Conservation (phyloP, 2,113 vertebrate genomes). For the Callipepla squamata region DNA sequence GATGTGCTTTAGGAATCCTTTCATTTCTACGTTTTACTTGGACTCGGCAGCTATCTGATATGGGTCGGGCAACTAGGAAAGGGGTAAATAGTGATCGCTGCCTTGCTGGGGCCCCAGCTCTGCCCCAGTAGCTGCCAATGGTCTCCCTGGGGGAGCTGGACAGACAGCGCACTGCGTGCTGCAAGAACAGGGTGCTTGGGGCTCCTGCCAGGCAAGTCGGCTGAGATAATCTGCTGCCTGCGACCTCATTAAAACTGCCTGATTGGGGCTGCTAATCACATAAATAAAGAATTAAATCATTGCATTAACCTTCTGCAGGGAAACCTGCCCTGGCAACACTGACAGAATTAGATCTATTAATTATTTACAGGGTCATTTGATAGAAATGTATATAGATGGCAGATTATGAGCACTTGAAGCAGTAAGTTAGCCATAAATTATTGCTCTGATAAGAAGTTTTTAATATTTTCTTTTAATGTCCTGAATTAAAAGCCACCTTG, state of each 20-base stretch:
- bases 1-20: neutral
- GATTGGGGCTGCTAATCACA: constrained; percentile 52
- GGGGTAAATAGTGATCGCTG: neutral
- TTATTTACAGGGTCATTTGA: constrained; percentile 68
- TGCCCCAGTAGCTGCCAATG: neutral
- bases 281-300: constrained; percentile 70
- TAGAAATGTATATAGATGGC: constrained; percentile 60
- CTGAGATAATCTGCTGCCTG: constrained; percentile 21
- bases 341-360: constrained; percentile 68
- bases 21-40: neutral
- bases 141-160: neutral
- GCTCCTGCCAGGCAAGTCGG: neutral
- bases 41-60: neutral
- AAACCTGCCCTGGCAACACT: constrained; percentile 60
- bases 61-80: neutral
- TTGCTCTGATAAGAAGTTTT: constrained; percentile 12
- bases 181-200: neutral
- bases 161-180: neutral
- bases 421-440: constrained; percentile 57
- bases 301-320: constrained; percentile 67
- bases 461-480: constrained; percentile 31
- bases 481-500: constrained; percentile 33
- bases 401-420: constrained; percentile 55
- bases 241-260: constrained; percentile 48
- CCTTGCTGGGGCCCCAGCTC: neutral